A percentile compares a stretch with the other conserved stretches of the same genome.
Conservation (phyloP, 2,113 vertebrate genomes). For the Brachionichthys hirsutus region DNA sequence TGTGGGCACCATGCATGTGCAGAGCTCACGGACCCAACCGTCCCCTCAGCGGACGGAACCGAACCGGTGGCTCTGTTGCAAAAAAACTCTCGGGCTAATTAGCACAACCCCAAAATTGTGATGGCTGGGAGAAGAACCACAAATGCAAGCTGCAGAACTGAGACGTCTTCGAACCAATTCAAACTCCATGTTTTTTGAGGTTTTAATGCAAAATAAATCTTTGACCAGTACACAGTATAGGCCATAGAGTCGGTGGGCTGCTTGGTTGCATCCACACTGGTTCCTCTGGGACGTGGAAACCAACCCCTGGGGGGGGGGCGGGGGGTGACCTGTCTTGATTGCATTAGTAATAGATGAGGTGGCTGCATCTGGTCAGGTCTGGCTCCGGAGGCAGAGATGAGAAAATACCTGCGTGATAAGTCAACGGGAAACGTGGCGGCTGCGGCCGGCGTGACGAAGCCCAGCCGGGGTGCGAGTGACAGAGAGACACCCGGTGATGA, state of each 20-base stretch:
- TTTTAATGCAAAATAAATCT: constrained; percentile 10
- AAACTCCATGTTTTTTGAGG: constrained; percentile 2
- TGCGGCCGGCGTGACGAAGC: constrained; percentile 54
- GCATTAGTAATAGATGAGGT: constrained; percentile 48
- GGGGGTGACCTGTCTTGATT: constrained; percentile 43
- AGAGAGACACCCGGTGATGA: constrained; percentile 39
- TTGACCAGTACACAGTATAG: constrained; percentile 10
- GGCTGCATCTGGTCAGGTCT: constrained; percentile 30
- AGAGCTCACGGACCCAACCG: constrained; percentile 16
- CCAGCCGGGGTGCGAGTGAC: constrained; percentile 54
- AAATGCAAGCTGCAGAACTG: neutral
- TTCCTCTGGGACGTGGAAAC: constrained; percentile 19
- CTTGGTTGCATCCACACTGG: constrained; percentile 14
- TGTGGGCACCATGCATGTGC: constrained; percentile 8
- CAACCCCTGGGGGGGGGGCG: constrained; percentile 32
- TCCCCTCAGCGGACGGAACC: constrained; percentile 45
- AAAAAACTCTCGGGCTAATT: constrained; percentile 39
- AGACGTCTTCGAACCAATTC: neutral
- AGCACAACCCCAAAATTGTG: constrained; percentile 10
- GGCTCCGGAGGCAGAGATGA: constrained; percentile 19
- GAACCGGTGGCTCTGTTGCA: constrained; percentile 32
- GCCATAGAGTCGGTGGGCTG: constrained; percentile 7
- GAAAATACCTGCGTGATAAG: constrained; percentile 43
- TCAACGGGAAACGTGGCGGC: constrained; percentile 30
- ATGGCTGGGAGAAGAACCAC: constrained; percentile 23